A percentile compares a stretch with the other conserved stretches of the same genome.
Evolutionary conservation across 1,140 invertebrate genomes (phyloP).

Genomic region (Phymorhynchus buccinoides): DNA sequence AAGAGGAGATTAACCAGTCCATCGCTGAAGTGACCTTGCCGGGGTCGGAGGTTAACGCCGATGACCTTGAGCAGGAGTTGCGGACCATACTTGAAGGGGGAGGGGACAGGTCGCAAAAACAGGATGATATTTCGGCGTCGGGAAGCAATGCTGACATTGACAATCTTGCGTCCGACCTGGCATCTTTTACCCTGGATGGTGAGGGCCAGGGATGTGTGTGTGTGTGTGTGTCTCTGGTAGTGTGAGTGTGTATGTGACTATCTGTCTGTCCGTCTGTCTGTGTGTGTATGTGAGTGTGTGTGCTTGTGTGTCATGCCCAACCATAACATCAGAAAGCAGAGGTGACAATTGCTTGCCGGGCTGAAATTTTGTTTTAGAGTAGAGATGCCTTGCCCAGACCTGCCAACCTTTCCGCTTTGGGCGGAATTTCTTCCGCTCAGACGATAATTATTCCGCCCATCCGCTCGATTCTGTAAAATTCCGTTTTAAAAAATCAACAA

Average conservation of each 20-base stretch:
- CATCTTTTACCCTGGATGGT: neutral
- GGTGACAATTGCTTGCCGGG: neutral
- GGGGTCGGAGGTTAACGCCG: slow-evolving; percentile 42
- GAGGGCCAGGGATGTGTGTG: neutral
- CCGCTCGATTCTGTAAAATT: too few relatives aligned
- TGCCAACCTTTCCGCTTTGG: too few relatives aligned
- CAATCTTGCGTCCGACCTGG: neutral
- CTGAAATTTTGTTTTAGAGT: too few relatives aligned
- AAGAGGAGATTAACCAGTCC: slow-evolving; percentile 48
- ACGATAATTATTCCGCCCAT: too few relatives aligned
- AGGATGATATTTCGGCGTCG: neutral
- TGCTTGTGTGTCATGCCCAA: neutral
- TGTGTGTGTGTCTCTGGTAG: neutral
- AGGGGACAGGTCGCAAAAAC: neutral
- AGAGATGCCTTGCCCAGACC: too few relatives aligned
- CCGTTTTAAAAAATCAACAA: too few relatives aligned
- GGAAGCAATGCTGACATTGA: neutral
- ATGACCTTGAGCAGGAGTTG: slow-evolving; percentile 49
- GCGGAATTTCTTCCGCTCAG: too few relatives aligned
- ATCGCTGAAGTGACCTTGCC: slow-evolving; percentile 39
- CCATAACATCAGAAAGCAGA: too few relatives aligned
- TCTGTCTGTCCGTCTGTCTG: too few relatives aligned
- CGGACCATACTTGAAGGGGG: slow-evolving; percentile 39
- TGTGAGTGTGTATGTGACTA: neutral
- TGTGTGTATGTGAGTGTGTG: slow-evolving; percentile 2